These are phyloP conservation scores for Catharus ustulatus DNA, from an alignment of 2,797 vertebrate species.

Conservation along the genomic window DNA sequence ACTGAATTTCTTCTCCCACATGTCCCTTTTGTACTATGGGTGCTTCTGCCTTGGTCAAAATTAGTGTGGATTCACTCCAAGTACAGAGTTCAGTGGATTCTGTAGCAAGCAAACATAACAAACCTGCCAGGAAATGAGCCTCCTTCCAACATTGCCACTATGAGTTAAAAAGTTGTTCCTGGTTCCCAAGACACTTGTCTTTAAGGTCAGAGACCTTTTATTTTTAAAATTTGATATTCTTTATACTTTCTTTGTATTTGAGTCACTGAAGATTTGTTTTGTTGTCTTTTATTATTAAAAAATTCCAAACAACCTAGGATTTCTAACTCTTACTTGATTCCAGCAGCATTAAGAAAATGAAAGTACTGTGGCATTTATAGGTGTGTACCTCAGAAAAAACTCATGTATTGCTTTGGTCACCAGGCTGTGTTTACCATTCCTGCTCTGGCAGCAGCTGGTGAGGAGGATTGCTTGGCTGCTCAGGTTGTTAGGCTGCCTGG, in stretches of 20 bases:
- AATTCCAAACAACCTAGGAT: neutral
- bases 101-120: neutral
- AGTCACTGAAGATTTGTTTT: neutral
- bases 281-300: neutral
- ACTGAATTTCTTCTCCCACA: neutral
- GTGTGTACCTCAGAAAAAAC: neutral
- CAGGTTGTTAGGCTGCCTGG: neutral
- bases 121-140: neutral
- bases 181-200: neutral
- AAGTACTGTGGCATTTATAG: neutral
- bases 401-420: fast-evolving
- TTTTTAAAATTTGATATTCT: neutral
- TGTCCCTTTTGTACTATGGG: neutral
- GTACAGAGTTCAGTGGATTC: neutral
- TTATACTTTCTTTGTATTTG: neutral
- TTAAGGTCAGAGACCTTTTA: neutral
- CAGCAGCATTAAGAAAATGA: neutral
- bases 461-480: neutral
- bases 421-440: neutral
- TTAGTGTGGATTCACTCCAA: neutral
- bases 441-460: neutral
- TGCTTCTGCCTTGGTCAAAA: neutral
- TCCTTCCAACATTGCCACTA: neutral
- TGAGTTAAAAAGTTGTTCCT: neutral
- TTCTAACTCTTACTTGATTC: neutral